Evolutionary conservation across 2,888 invertebrate species (phyloP).

Genomic region (Parnassius apollo): DNA sequence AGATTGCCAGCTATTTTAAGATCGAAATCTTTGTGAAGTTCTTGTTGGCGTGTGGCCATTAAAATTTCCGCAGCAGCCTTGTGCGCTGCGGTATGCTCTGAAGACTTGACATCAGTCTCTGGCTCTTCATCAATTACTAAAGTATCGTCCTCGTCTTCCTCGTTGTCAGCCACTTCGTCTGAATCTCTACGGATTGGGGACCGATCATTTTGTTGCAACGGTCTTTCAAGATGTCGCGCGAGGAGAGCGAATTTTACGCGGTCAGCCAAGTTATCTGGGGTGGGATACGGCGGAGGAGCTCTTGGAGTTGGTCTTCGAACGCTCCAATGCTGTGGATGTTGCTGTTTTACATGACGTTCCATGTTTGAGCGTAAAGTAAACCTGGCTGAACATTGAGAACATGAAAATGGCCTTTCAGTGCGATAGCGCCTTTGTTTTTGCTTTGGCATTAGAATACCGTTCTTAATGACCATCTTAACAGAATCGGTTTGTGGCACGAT

Average conservation of each 20-base stretch:
- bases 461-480: slow-evolving; percentile 94
- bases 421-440: slow-evolving; percentile 94
- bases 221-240: slow-evolving; percentile 88
- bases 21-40: slow-evolving; percentile 74
- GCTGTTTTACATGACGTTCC: slow-evolving; percentile 96
- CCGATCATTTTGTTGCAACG: slow-evolving; percentile 66
- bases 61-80: slow-evolving; percentile 82
- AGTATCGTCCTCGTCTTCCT: slow-evolving; percentile 85
- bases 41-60: slow-evolving; percentile 73
- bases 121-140: slow-evolving; percentile 85
- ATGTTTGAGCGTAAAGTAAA: slow-evolving; percentile 96
- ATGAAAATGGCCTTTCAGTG: slow-evolving; percentile 94
- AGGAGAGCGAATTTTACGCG: slow-evolving; percentile 87
- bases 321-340: slow-evolving; percentile 95
- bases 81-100: slow-evolving; percentile 73
- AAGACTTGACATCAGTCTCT: slow-evolving; percentile 52
- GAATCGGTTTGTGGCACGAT: slow-evolving; percentile 80
- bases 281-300: slow-evolving; percentile 65
- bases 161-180: slow-evolving; percentile 82
- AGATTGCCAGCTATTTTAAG: slow-evolving; percentile 80
- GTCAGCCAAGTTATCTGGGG: slow-evolving; percentile 58
- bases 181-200: slow-evolving; percentile 68
- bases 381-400: slow-evolving; percentile 93
- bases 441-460: slow-evolving; percentile 94
- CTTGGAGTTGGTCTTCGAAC: slow-evolving; percentile 83